Percentiles rank a stretch among this genome's conserved stretches.
Evolutionary conservation across 1,140 invertebrate genomes (phyloP).

Genomic region (Drosophila hydei): DNA sequence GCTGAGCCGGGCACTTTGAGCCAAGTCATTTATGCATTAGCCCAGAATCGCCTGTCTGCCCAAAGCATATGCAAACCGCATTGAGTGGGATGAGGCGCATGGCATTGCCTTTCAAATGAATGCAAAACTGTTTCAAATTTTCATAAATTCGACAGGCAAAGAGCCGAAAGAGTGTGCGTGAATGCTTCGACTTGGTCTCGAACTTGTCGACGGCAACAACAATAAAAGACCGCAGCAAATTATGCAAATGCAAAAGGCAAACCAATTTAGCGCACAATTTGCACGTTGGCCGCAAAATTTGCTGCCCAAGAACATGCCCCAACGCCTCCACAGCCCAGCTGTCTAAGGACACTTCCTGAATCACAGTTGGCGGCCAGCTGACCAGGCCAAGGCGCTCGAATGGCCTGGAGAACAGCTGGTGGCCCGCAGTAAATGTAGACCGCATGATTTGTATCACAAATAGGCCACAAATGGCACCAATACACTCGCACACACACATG

Average conservation of each 20-base stretch:
- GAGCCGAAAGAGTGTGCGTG: slow-evolving; percentile 8
- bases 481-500: slow-evolving; percentile 24
- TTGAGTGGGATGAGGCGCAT: neutral
- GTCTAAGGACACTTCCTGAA: slow-evolving; percentile 14
- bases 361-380: slow-evolving; percentile 47
- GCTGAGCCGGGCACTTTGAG: neutral
- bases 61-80: neutral
- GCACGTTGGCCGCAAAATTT: slow-evolving; percentile 67
- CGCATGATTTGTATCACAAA: slow-evolving; percentile 81
- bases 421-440: slow-evolving; percentile 76
- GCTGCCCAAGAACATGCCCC: slow-evolving; percentile 5
- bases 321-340: neutral
- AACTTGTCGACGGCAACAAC: slow-evolving; percentile 4
- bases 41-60: neutral
- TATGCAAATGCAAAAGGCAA: slow-evolving; percentile 61
- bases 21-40: slow-evolving; percentile 12
- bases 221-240: slow-evolving; percentile 45
- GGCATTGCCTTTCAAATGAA: slow-evolving; percentile 4
- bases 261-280: slow-evolving; percentile 69
- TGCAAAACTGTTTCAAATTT: slow-evolving; percentile 33
- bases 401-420: slow-evolving; percentile 46
- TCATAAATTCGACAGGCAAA: slow-evolving; percentile 26
- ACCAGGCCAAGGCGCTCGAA: slow-evolving; percentile 13
- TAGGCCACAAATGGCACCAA: slow-evolving; percentile 67
- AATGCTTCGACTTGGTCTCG: slow-evolving; percentile 3